Evolutionary conservation across 2,113 vertebrate genomes (phyloP), one percentile per base, ranked within the genome.

Genomic region (Illadopsis cleaveri): DNA sequence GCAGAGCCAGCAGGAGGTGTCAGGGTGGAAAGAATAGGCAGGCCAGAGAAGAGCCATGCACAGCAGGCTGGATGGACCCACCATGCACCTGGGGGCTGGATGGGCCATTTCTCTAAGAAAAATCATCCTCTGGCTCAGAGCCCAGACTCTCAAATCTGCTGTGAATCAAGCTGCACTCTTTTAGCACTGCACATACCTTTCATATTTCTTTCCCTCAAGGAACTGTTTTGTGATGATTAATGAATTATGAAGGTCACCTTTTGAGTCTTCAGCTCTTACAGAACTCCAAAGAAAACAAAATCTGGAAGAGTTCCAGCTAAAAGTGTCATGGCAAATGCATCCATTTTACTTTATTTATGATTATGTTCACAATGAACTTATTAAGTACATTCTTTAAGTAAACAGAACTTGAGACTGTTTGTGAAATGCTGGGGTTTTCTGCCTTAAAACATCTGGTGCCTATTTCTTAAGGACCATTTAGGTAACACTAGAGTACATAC

Each of bases 171-270:
- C 15, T 0, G 0, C 60, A 44, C 51, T 89, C 72, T 89, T 94
- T 86, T 82, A 83, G 71, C 53, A 38, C 72, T 81, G 76, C 56
- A 90, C 87, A 93, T 97, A 47, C 60, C 40, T 95, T 93, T 66
- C 86, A 69, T 95, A 84, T 28, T 92, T 90, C 48, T 79, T 94
- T 86, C 68, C 83, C 93, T 93, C 90, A 75, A 89, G 65, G 88
- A 89, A 78, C 28, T 53, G 42, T 75, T 94, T 94, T 84, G 48
- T 87, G 77, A 91, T 91, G 81, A 96, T 94, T 93, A 96, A 91
- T 91, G 45, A 93, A 72, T 95, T 82, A 82, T 53, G 48, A 94
- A 93, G 86, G 95, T 86, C 88, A 95, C 58, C 64, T 92, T 94
- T 75, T 61, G 61, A 71, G 77, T 92, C 69, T 94, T 94, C 73